These are phyloP conservation scores for Apodemus sylvaticus DNA, from an alignment of 2,113 vertebrate genomes.

Conservation along the genomic window DNA sequence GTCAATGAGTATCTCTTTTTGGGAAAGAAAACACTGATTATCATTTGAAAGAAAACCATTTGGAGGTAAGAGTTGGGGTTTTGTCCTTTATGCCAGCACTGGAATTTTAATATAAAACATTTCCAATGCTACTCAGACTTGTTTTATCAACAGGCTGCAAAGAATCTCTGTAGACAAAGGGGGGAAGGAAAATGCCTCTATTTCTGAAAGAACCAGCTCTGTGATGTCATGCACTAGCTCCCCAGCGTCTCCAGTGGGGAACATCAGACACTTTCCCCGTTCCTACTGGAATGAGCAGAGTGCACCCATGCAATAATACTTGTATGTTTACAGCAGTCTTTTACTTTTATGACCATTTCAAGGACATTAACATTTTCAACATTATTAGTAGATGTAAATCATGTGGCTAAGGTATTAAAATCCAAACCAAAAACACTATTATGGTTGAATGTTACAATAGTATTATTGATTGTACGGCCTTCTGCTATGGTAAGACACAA, in stretches of 20 bases:
- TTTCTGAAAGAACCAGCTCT: background rate
- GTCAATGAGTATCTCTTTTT: background rate
- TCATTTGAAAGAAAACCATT: conserved; percentile 8
- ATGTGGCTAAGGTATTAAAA: conserved; percentile 37
- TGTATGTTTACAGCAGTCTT: background rate
- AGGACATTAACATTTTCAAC: conserved; percentile 30
- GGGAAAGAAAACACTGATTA: background rate
- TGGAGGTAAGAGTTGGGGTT: background rate
- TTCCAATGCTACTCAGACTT: background rate
- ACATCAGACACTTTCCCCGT: background rate
- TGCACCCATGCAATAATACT: background rate
- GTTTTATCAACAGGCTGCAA: background rate
- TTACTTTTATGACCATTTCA: conserved; percentile 44
- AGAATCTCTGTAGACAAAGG: background rate
- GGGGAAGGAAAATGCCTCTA: background rate
- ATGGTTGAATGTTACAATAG: background rate
- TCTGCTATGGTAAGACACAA: background rate
- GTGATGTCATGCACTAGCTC: background rate
- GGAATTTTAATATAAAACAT: conserved; percentile 7
- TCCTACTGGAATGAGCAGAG: background rate
- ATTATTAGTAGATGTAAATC: conserved; percentile 51
- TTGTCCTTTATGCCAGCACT: background rate
- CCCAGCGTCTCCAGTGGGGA: background rate
- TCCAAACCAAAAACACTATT: conserved; percentile 15
- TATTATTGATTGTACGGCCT: background rate